Percentiles rank a stretch among this genome's conserved stretches.
Evolutionary conservation across 2,888 invertebrate species (phyloP).

Genomic region (Erebia aethiops): DNA sequence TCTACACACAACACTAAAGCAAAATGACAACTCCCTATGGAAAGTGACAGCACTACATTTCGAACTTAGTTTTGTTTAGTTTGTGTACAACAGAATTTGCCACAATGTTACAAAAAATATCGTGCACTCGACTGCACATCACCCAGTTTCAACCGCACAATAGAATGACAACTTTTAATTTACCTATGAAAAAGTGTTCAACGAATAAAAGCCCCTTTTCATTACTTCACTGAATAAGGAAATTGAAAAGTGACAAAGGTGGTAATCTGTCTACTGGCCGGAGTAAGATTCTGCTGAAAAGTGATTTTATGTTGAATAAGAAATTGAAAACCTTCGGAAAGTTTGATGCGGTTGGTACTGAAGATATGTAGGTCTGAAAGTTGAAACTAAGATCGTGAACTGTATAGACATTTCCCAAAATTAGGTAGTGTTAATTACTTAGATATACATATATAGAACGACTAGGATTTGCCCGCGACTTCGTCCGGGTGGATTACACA

Average conservation of each 20-base stretch:
- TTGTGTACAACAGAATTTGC: too few relatives aligned
- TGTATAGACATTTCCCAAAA: too few relatives aligned
- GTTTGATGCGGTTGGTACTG: neutral
- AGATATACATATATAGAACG: too few relatives aligned
- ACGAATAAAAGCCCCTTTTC: constrained; percentile 10
- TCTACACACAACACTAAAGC: too few relatives aligned
- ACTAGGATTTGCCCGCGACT: too few relatives aligned
- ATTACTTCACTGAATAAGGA: constrained; percentile 12
- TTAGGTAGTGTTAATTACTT: too few relatives aligned
- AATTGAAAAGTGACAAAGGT: constrained; percentile 20
- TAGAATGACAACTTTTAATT: constrained; percentile 2
- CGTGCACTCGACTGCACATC: neutral
- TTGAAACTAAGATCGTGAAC: too few relatives aligned
- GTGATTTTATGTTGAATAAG: constrained; percentile 2
- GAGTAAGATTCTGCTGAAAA: neutral
- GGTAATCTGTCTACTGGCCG: constrained; percentile 2
- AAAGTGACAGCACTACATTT: too few relatives aligned
- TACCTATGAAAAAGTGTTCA: constrained; percentile 7
- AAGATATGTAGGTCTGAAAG: neutral
- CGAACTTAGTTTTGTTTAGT: too few relatives aligned
- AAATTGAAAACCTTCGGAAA: neutral
- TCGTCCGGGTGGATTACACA: too few relatives aligned
- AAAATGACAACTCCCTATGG: too few relatives aligned
- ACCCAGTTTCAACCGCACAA: neutral
- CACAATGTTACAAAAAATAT: too few relatives aligned